Base-by-base conservation (phyloP, 2,113 vertebrate genomes). In the Myrmophylax atrothorax region DNA sequence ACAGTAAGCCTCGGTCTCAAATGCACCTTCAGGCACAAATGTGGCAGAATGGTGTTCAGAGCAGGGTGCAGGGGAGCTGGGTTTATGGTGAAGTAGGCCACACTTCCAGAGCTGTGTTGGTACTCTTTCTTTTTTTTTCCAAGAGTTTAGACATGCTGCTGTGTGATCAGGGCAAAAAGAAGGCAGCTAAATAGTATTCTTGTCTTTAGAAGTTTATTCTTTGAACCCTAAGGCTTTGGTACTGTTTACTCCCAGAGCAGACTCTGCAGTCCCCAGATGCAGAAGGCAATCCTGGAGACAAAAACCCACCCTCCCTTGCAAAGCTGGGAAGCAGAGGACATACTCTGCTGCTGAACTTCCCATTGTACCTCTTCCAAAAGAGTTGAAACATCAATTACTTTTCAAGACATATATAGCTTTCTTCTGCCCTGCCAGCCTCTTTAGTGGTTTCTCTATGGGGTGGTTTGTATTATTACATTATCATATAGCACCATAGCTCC, bases 401-500 rank as follows among this genome's bases (percentile, higher is more conserved):
- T 90, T 64, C 1, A 5, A 64, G 63, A 60, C 1, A 4, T 24
- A 82, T 14, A 44, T 3, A 40, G 17, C 14, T 72, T 72, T 84
- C 28, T 94, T 17, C 35, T 88, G 64, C 25, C 35, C 60, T 86
- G 56, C 52, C 64, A 88, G 64, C 10, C 52, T 56, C 47, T 78
- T 73, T 14, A 70, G 75, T 35, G 23, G 18, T 49, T 84, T 94
- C 59, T 25, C 52, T 35, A 2, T 6, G 42, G 26, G 26, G 20
- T 42, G 7, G 3, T 11, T 88, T 68, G 90, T 90, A 84, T 84
- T 86, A 84, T 91, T 88, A 31, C 79, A 70, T 93, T 94, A 84
- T 64, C 79, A 74, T 88, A 80, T 4, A 80, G 28, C 42, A 59
- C 33, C 5, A 4, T 25, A 85, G 20, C 55, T 94, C 82, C 40